Base-by-base conservation (phyloP, 2,888 invertebrate genomes). In the Eubasilissa splendida region DNA sequence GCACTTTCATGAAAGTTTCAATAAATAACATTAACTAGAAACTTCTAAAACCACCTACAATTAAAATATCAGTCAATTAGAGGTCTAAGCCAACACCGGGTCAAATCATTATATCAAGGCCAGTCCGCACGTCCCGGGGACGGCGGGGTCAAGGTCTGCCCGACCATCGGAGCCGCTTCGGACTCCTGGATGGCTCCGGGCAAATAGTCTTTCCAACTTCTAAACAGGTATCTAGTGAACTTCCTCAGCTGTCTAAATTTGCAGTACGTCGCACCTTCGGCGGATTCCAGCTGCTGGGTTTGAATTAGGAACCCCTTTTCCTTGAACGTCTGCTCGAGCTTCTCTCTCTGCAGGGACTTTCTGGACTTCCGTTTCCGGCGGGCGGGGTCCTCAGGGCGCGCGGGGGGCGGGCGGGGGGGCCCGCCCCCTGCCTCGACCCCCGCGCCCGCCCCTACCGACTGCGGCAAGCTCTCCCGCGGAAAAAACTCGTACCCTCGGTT, bases 261-360 rank as follows among this genome's bases (percentile, higher is more conserved):
- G 88, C 97, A 97, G 86, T 97, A 97, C 0, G 97, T 97, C 0
- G 97, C 97, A 0, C 97, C 97, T 86, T 97, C 97, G 0, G 97
- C 97, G 0, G 96, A 96, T 86, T 97, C 96, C 75, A 97, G 88
- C 86, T 97, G 97, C 87, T 97, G 97, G 0, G 97, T 97, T 87
- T 97, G 97, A 79, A 97, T 97, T 71, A 97, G 89, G 87, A 97
- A 97, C 0, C 97, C 97, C 86, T 97, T 97, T 86, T 97, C 97
- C 85, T 96, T 96, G 86, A 97, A 97, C 0, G 97, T 97, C 87
- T 96, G 96, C 87, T 97, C 97, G 8, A 97, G 89, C 86, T 96
- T 96, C 86, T 97, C 96, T 42, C 97, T 89, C 85, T 96, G 96
- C 52, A 96, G 87, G n/a, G 96, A 96, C 86, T 96, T 95, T 63